Percentiles rank a stretch among this genome's conserved stretches.
These are phyloP conservation scores for Phymorhynchus buccinoides DNA, from an alignment of 1,140 invertebrate species.

Conservation along the genomic window DNA sequence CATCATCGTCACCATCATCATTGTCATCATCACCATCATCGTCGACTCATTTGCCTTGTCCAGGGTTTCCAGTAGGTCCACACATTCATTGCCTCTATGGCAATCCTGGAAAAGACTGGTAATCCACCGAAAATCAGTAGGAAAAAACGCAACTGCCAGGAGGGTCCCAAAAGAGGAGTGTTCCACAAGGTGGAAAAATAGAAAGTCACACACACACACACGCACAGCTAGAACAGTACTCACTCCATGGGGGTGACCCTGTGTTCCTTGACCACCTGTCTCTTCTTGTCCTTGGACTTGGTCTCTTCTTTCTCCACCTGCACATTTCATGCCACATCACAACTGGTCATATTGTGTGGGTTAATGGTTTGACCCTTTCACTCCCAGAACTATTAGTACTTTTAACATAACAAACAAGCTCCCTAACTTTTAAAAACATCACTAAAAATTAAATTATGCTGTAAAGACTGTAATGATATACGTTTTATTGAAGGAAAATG, in stretches of 20 bases:
- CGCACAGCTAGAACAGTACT: slow-evolving; percentile 45
- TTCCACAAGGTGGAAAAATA: background rate
- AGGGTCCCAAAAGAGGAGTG: background rate
- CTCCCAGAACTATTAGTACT: too few species aligned
- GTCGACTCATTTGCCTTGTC: slow-evolving; percentile 58
- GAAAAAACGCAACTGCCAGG: background rate
- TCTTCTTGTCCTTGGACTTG: slow-evolving; percentile 64
- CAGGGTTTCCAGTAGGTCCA: slow-evolving; percentile 65
- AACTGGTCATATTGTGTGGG: too few species aligned
- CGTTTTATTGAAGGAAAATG: too few species aligned
- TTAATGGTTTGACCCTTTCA: too few species aligned
- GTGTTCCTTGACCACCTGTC: slow-evolving; percentile 41
- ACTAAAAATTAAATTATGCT: too few species aligned
- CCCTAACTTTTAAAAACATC: too few species aligned
- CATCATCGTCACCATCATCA: slow-evolving; percentile 9
- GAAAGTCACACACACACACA: too few species aligned
- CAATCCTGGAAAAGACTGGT: slow-evolving; percentile 61
- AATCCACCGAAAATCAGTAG: too few species aligned
- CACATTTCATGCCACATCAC: background rate
- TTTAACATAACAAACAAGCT: too few species aligned
- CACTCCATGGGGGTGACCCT: slow-evolving; percentile 56
- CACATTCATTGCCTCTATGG: slow-evolving; percentile 62
- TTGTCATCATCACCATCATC: slow-evolving; percentile 3
- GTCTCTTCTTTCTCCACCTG: slow-evolving; percentile 55
- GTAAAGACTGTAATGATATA: too few species aligned